Evolutionary conservation across 2,113 vertebrate genomes (phyloP), one percentile per base, ranked within the genome.

Genomic region (Cavia aperea): DNA sequence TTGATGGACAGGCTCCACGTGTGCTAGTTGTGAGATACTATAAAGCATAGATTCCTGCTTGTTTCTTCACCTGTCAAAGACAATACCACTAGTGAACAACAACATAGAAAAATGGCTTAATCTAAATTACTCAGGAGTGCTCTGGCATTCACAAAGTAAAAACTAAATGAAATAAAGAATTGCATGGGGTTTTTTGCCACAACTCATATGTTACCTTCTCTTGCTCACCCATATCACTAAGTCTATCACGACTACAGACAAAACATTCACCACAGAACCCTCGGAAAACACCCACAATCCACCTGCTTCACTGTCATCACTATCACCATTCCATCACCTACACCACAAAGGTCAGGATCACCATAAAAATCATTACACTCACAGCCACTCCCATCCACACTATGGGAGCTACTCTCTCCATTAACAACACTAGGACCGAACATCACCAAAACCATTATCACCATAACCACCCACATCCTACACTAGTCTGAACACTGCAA

Each of bases 301-400:
- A 46, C 15, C 0, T 70, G 2, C 11, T 49, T 4, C 0, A 13
- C 60, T 56, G 43, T 24, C 36, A n/a, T 21, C 33, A 46, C 4
- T 1, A 31, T 2, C 62, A 56, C 15, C 16, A 72, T 24, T 2
- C 63, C 15, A 11, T 51, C 13, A 18, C 29, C 7, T 0, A 7
- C 46, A 77, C 2, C 73, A 49, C 16, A 19, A n/a, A 39, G 18
- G 4, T n/a, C 7, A 8, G 21, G 68, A 58, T 11, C 14, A 24
- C 46, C 6, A 54, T 24, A 1, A 78, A 3, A 8, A 49, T 3
- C 0, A 10, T 60, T 49, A 54, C 24, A 21, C 36, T 24, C n/a
- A 43, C 9, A 4, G 24, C 4, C 62, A 49, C 21, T 75, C n/a
- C 72, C 39, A 75, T 23, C 70, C n/a, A 72, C n/a, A 39, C n/a